A percentile compares a stretch with the other conserved stretches of the same genome.
phyloP scores from a whole-genome alignment of 2,888 invertebrate genomes.

The Xestoiulus laeticollis region DNA sequence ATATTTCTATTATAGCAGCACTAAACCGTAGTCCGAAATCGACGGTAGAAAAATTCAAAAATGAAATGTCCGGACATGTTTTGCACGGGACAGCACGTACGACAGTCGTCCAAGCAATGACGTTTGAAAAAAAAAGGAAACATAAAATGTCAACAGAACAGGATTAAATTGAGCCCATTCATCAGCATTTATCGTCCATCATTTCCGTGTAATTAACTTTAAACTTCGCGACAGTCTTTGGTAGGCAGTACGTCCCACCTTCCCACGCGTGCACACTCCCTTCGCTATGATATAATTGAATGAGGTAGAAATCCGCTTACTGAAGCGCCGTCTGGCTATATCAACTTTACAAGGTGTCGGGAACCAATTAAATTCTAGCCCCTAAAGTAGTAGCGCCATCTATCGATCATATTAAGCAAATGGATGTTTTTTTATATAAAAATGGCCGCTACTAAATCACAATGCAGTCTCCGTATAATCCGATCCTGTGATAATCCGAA shows the following conservation, averaged over 20 bases:
- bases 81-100: neutral
- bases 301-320: neutral
- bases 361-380: neutral
- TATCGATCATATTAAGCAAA: no score
- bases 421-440: no score
- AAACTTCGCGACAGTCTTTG: constrained; percentile 2
- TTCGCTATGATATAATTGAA: neutral
- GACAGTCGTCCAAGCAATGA: neutral
- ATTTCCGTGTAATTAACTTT: constrained; percentile 40
- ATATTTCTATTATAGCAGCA: neutral
- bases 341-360: neutral
- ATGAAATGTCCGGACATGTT: neutral
- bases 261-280: neutral
- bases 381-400: neutral
- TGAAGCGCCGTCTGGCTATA: neutral
- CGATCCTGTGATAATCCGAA: no score
- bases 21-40: neutral
- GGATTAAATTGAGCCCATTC: neutral
- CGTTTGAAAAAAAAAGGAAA: neutral
- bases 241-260: neutral
- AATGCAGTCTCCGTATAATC: no score
- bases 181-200: neutral
- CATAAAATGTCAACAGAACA: neutral
- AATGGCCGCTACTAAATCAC: no score
- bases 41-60: neutral